These are phyloP conservation scores for Idaea straminata DNA, from an alignment of 2,888 invertebrate species.

Conservation along the genomic window DNA sequence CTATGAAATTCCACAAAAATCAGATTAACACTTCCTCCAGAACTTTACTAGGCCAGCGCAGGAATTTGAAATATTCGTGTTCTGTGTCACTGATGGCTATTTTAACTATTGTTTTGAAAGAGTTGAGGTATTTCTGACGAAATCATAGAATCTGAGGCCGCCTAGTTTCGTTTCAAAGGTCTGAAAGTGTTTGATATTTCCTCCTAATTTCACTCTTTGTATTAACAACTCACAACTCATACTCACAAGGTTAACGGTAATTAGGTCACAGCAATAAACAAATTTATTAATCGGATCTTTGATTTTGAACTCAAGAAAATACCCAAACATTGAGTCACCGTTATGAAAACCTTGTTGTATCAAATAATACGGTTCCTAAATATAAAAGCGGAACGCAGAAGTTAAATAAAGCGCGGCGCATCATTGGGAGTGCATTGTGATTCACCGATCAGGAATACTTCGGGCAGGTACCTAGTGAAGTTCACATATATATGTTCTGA, in stretches of 20 bases:
- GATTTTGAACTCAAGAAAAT: not conserved
- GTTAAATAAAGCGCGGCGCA: slow-evolving; percentile 12
- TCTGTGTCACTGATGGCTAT: slow-evolving; percentile 32
- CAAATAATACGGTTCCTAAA: slow-evolving; percentile 25
- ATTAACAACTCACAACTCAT: no score
- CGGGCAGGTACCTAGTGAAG: slow-evolving; percentile 11
- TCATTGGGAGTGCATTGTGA: slow-evolving; percentile 28
- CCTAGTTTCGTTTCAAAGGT: not conserved
- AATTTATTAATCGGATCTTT: not conserved
- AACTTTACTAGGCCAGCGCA: slow-evolving; percentile 24
- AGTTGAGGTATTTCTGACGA: slow-evolving; percentile 18
- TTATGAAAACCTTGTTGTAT: not conserved
- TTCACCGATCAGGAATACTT: slow-evolving; percentile 26
- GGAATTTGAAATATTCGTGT: slow-evolving; percentile 28
- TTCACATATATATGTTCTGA: slow-evolving; percentile 2
- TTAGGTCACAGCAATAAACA: no score
- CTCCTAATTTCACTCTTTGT: no score
- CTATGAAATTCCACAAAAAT: slow-evolving; percentile 10
- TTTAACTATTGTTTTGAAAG: slow-evolving; percentile 35
- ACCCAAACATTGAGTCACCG: not conserved
- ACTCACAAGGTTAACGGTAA: no score
- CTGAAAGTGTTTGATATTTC: not conserved
- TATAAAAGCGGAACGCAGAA: slow-evolving; percentile 19
- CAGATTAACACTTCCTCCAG: slow-evolving; percentile 17
- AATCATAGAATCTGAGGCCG: slow-evolving; percentile 9